Evolutionary conservation across 2,113 vertebrate genomes (phyloP).

Genomic region (Amia ocellicauda): DNA sequence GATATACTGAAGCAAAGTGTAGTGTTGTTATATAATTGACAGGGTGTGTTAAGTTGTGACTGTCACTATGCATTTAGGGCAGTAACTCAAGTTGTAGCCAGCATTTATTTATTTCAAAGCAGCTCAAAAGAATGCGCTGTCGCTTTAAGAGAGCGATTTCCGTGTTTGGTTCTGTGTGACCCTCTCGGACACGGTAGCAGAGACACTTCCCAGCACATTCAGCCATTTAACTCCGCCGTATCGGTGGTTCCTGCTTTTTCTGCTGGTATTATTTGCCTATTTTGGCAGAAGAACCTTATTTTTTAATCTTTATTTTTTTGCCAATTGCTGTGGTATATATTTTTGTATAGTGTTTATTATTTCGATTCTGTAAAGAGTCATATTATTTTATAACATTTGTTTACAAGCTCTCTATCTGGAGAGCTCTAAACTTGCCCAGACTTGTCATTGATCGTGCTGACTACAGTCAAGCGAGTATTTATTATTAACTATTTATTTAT

Average conservation of each 20-base stretch:
- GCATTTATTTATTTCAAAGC: too few species aligned
- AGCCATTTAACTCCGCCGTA: neutral
- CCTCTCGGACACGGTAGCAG: neutral
- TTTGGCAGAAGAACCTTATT: constrained; percentile 6
- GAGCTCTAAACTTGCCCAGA: neutral
- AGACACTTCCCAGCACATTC: too few species aligned
- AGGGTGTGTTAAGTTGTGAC: too few species aligned
- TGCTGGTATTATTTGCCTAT: constrained; percentile 8
- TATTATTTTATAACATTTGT: constrained; percentile 5
- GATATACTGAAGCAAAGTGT: too few species aligned
- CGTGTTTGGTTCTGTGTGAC: neutral
- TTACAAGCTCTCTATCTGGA: neutral
- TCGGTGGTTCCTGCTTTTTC: constrained; percentile 10
- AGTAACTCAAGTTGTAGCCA: too few species aligned
- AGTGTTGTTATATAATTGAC: too few species aligned
- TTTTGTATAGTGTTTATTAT: neutral
- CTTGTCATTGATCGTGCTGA: neutral
- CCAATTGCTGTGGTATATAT: constrained; percentile 16
- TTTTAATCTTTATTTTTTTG: constrained; percentile 6
- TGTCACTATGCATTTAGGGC: too few species aligned
- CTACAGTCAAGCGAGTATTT: constrained; percentile 1
- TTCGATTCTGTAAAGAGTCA: neutral
- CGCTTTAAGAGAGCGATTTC: constrained; percentile 5
- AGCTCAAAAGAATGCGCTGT: neutral
- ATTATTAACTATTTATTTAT: constrained; percentile 17